Base-by-base conservation (phyloP, 2,888 invertebrate genomes). In the Cosmia trapezina region DNA sequence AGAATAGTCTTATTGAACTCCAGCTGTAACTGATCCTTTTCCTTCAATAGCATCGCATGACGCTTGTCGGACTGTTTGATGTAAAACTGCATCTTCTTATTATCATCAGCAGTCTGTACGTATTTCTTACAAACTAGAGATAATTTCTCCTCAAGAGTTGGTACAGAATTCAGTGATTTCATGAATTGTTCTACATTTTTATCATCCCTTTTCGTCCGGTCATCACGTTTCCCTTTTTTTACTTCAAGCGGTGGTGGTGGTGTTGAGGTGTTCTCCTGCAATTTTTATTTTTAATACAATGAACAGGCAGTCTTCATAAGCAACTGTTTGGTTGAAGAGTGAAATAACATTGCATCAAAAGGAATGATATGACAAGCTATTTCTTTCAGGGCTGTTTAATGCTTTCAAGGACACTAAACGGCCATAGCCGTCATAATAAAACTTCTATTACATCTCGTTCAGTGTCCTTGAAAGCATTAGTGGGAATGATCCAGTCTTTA, bases 1-100 rank as follows among this genome's bases (percentile, higher is more conserved):
- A 98, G 96, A 67, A 98, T 97, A 64, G 97, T 97, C 93, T 98
- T 98, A 84, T 98, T 98, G 80, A 98, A 97, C 88, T 99, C 99
- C 66, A 97, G 96, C 89, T 98, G 98, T 62, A 98, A 91, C 85
- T 98, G 97, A 83, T 99, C 98, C 86, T 98, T 98, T 88, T 99
- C 98, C 82, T 97, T 97, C 61, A 97, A 93, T 33, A 97, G 90
- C 78, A 97, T 89, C 33, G 96, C 94, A 75, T 97, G 93, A 70
- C 97, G 96, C 76, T 97, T 97, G 80, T 97, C 97, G 0, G 97
- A 95, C 76, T 97, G 96, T 82, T 97, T 97, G 19, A 97, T 93
- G 63, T 95, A 95, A 78, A 96, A 94, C 80, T 97, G 97, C 77
- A 97, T 89, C 78, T 97, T 97, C 78, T 97, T 96, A 89, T 97